These are phyloP conservation scores for Salticus scenicus DNA, from an alignment of 2,888 invertebrate genomes.

Conservation along the genomic window DNA sequence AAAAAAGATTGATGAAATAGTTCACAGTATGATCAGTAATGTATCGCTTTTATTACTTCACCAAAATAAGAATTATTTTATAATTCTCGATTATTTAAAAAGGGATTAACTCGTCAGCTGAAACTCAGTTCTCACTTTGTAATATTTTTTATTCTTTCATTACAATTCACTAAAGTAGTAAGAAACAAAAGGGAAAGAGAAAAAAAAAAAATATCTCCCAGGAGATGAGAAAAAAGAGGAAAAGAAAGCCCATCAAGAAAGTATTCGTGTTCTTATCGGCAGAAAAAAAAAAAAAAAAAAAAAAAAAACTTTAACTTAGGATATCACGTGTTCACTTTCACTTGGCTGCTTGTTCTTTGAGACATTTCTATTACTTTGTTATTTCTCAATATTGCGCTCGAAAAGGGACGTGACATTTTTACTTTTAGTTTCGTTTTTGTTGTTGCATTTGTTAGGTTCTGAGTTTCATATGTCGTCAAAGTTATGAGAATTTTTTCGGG, in stretches of 20 bases:
- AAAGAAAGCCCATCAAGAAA: not conserved
- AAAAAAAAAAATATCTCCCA: not conserved
- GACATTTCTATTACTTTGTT: slow-evolving; percentile 1
- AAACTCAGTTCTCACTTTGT: too few species aligned
- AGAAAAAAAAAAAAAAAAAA: not conserved
- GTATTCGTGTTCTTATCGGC: not conserved
- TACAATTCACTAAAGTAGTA: too few species aligned
- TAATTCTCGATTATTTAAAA: not conserved
- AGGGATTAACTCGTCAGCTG: too few species aligned
- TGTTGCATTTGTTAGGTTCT: not conserved
- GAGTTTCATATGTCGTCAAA: not conserved
- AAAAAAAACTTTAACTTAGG: not conserved
- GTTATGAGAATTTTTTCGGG: not conserved
- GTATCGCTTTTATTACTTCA: not conserved
- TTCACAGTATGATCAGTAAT: not conserved
- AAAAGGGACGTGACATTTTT: not conserved
- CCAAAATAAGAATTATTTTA: not conserved
- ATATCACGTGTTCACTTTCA: not conserved
- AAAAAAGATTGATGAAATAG: too few species aligned
- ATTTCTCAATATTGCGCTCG: not conserved
- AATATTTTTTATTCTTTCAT: too few species aligned
- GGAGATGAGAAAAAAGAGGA: not conserved
- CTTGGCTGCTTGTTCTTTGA: not conserved
- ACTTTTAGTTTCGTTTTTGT: slow-evolving; percentile 26
- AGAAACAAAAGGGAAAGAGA: not conserved